These are phyloP conservation scores for Neuroterus valhalla DNA, from an alignment of 1,140 invertebrate genomes.

Conservation along the genomic window DNA sequence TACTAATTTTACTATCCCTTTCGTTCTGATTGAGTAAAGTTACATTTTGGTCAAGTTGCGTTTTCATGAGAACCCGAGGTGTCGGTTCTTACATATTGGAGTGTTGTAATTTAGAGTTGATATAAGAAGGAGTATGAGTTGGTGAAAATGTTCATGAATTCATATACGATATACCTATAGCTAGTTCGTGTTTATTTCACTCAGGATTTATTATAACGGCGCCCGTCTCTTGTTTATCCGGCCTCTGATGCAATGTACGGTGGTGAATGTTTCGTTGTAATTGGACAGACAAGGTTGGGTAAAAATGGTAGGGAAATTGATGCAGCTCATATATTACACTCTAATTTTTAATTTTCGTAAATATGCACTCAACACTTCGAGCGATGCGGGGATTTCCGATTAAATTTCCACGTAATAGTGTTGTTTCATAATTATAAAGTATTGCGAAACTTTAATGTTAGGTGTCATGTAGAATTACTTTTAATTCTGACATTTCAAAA, in stretches of 20 bases:
- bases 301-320: constrained; percentile 8
- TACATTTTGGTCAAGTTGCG: constrained; percentile 9
- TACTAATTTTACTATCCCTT: too few relatives aligned
- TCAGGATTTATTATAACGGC: constrained; percentile 18
- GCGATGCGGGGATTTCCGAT: constrained; percentile 14
- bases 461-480: too few relatives aligned
- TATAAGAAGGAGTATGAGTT: constrained; percentile 8
- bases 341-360: constrained; percentile 2
- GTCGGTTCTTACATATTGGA: constrained; percentile 7
- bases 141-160: constrained; percentile 17
- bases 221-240: constrained; percentile 22
- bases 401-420: background rate
- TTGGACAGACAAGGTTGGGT: constrained; percentile 22
- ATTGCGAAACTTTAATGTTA: too few relatives aligned
- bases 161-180: background rate
- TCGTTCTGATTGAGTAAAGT: background rate
- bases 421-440: too few relatives aligned
- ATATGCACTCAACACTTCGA: background rate
- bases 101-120: constrained; percentile 7
- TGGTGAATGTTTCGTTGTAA: constrained; percentile 19
- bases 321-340: constrained; percentile 15
- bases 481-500: too few relatives aligned
- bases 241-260: constrained; percentile 4
- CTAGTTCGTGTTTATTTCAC: background rate
- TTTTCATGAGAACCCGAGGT: constrained; percentile 8